A percentile compares a stretch with the other conserved stretches of the same genome.
Evolutionary conservation across 2,888 invertebrate species (phyloP).

Genomic region (Eristalis tenax): DNA sequence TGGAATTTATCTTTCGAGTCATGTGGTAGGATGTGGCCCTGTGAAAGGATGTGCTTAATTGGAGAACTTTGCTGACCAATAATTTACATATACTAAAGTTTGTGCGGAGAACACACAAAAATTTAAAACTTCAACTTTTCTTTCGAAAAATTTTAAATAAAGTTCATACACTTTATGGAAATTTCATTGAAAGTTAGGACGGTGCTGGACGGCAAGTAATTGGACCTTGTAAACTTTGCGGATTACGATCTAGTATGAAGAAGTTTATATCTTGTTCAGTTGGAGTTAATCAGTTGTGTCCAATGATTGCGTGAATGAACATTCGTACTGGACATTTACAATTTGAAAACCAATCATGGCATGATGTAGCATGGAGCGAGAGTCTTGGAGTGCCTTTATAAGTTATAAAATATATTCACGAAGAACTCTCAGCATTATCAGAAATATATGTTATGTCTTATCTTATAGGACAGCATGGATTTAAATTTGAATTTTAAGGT

Average conservation of each 20-base stretch:
- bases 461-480: too few species aligned
- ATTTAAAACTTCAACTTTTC: not conserved
- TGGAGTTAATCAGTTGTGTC: not conserved
- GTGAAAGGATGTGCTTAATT: slow-evolving; percentile 66
- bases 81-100: slow-evolving; percentile 35
- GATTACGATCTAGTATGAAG: not conserved
- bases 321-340: not conserved
- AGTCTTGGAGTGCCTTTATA: too few species aligned
- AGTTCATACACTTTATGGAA: slow-evolving; percentile 17
- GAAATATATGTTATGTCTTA: too few species aligned
- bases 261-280: not conserved
- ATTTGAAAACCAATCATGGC: not conserved
- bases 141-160: not conserved
- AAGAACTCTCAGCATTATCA: too few species aligned
- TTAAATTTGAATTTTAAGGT: too few species aligned
- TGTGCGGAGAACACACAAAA: not conserved
- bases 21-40: slow-evolving; percentile 55
- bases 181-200: not conserved
- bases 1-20: slow-evolving; percentile 64
- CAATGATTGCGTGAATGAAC: not conserved
- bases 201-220: not conserved
- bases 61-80: slow-evolving; percentile 59
- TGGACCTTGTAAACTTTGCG: not conserved
- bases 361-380: too few species aligned
- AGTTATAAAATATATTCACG: too few species aligned